Evolutionary conservation across 2,888 invertebrate genomes (phyloP).

Genomic region (Dicyrtomina minuta): DNA sequence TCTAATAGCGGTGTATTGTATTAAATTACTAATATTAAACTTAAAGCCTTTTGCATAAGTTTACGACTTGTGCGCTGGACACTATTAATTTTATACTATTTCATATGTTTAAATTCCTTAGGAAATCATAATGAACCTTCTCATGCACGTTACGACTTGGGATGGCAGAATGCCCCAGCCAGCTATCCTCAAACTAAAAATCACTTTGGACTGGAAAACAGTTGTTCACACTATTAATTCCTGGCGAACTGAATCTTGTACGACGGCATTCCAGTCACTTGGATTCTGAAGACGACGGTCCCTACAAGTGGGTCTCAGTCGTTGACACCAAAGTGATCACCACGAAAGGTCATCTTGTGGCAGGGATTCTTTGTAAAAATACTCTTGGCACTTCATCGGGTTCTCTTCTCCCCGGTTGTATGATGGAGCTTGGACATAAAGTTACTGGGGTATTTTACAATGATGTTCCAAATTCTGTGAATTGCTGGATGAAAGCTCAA

Average conservation of each 20-base stretch:
- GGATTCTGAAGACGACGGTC: slow-evolving; percentile 97
- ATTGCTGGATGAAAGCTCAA: slow-evolving; percentile 99
- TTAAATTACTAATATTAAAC: too few relatives aligned
- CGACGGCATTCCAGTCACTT: slow-evolving; percentile 98
- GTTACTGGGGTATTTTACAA: slow-evolving; percentile 94
- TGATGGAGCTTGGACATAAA: slow-evolving; percentile 94
- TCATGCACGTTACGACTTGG: slow-evolving; percentile 99
- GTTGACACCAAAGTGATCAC: slow-evolving; percentile 99
- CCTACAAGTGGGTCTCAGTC: slow-evolving; percentile 98
- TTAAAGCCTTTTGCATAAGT: too few relatives aligned
- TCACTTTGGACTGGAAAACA: slow-evolving; percentile 98
- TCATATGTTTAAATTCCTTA: too few relatives aligned
- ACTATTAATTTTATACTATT: too few relatives aligned
- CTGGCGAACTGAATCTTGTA: slow-evolving; percentile 96
- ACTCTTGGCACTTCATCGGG: slow-evolving; percentile 97
- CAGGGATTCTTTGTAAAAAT: slow-evolving; percentile 98
- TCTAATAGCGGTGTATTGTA: too few relatives aligned
- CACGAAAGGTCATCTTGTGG: slow-evolving; percentile 94
- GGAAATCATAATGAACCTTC: slow-evolving; percentile 97
- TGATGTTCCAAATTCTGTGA: slow-evolving; percentile 98
- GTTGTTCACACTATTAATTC: slow-evolving; percentile 95
- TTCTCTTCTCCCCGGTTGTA: slow-evolving; percentile 94
- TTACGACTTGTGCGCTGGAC: too few relatives aligned
- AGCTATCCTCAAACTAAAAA: slow-evolving; percentile 91
- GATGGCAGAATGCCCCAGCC: slow-evolving; percentile 99